Conservation (phyloP, 2,113 vertebrate species). For the Trichomycterus rosablanca region DNA sequence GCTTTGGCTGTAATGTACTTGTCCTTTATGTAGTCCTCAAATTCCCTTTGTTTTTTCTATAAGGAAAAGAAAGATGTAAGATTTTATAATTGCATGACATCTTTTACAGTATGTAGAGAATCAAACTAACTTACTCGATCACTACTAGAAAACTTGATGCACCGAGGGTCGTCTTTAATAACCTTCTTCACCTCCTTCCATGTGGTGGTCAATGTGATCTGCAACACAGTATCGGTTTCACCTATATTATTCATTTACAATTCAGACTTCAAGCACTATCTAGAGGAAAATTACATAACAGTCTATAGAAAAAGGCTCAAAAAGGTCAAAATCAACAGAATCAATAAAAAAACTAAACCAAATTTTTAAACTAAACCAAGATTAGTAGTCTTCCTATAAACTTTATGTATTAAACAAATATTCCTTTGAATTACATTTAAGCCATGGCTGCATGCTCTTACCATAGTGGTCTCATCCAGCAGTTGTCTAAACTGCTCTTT, state of each 20-base stretch:
- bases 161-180: slow-evolving; percentile 97
- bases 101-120: neutral
- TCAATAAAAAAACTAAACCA: no score
- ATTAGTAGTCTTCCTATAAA: no score
- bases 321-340: no score
- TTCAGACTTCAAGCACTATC: neutral
- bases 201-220: slow-evolving; percentile 96
- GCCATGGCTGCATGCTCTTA: slow-evolving; percentile 52
- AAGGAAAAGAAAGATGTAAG: slow-evolving; percentile 15
- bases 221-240: slow-evolving; percentile 30
- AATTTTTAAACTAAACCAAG: no score
- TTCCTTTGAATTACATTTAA: no score
- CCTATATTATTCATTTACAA: neutral
- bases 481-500: slow-evolving; percentile 95
- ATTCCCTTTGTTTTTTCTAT: slow-evolving; percentile 95
- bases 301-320: no score
- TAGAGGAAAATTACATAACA: no score
- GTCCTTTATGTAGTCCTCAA: slow-evolving; percentile 98
- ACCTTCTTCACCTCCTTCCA: slow-evolving; percentile 99
- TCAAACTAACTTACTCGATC: slow-evolving; percentile 77
- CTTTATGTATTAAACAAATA: neutral
- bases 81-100: no score
- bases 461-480: slow-evolving; percentile 91
- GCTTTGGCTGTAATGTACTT: slow-evolving; percentile 99
- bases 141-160: slow-evolving; percentile 97